Evolutionary conservation across 2,113 vertebrate genomes (phyloP), one percentile per base, ranked within the genome.

Genomic region (Balaenoptera acutorostrata): DNA sequence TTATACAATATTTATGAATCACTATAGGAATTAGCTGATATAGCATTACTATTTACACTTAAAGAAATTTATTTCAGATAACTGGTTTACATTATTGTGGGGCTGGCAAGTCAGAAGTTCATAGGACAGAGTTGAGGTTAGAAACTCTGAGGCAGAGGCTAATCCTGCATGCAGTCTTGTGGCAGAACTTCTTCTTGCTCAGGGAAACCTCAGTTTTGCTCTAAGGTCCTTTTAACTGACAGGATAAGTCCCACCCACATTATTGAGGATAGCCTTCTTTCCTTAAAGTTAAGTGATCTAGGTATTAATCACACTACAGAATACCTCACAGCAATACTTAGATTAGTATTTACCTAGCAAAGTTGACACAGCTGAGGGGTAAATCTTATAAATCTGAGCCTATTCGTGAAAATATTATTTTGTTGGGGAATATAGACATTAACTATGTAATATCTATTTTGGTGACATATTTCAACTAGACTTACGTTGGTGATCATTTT

Each of bases 21-120:
- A 75, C 18, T 39, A 41, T 96, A 82, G 17, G 18, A 94, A 64
- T 33, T 23, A 66, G 77, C 68, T 55, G n/a, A 41, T 57, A 75
- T 0, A 18, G 23, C 77, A 36, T 39, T 10, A 15, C 52, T 17
- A 52, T 77, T 44, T 83, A 57, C 4, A 52, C 8, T 49, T 36
- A 3, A 55, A 90, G 6, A 94, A 4, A 61, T 80, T 92, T 36
- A 74, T 92, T 85, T 69, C 71, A 82, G 81, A 92, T 52, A 77
- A 44, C 25, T 61, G 18, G 2, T 7, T 86, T 64, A 52, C 3
- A 14, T 41, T 49, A 66, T 23, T 36, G 13, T 57, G 15, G 14
- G 41, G 2, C 25, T 83, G 33, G 31, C 46, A 21, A 57, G 5
- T 41, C 18, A 77, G 44, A 64, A 74, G 17, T 83, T 49, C 55